Evolutionary conservation across 2,888 invertebrate genomes (phyloP), one percentile per base, ranked within the genome.

Genomic region (Epiblema foenella): DNA sequence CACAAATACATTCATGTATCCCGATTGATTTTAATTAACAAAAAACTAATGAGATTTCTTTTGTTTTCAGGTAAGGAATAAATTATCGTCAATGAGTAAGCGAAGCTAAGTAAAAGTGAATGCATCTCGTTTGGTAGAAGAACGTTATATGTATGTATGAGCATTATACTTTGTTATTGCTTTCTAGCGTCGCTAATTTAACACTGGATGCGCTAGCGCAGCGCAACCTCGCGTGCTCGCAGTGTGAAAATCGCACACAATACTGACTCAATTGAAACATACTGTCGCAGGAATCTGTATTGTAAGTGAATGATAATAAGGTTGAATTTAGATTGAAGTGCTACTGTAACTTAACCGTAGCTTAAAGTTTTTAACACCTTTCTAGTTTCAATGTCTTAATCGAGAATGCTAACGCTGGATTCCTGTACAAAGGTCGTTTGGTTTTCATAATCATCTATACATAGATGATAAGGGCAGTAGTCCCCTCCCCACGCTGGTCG

Each of bases 371-470:
- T 72, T 66, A 49, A 52, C 74, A 73, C 73, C 73, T 74, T 74
- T 75, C 73, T 68, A 71, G 37, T 52, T 71, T 68, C 68, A 74
- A 71, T 72, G 75, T 42, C 60, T 39, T 49, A 37, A 51, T 51
- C 57, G 29, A 57, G 15, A 29, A 29, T 39, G 9, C 29, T 52
- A 69, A 64, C 20, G 58, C 39, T 46, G n/a, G 12, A n/a, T 46
- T 46, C n/a, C 7, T n/a, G 46, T n/a, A 46, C 46, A 46, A 42
- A 42, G 2, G 42, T n/a, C 8, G 15, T 15, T 46, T 46, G n/a
- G 46, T n/a, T 46, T 46, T 67, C 15, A 51, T 33, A n/a, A n/a
- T 49, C 4, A 24, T 1, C 24, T n/a, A n/a, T n/a, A n/a, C n/a
- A n/a, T n/a, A n/a, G n/a, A n/a, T n/a, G n/a, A n/a, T n/a, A n/a